Base-by-base conservation (phyloP, 2,888 invertebrate species). In the Leuctra nigra region DNA sequence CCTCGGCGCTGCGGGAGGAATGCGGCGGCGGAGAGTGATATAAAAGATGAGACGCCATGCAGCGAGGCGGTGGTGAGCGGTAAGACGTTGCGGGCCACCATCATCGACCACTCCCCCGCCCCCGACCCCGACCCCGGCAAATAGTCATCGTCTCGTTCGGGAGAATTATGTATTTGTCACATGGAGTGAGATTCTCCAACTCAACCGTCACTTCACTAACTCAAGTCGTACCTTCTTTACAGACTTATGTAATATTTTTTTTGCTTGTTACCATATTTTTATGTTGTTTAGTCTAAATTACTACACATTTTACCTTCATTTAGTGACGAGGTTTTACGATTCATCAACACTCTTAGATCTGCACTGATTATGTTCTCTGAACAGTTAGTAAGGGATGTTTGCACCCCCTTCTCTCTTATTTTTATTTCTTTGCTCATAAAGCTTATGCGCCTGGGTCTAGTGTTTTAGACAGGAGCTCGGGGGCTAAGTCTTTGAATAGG, bases 41-140 rank as follows among this genome's bases (percentile, higher is more conserved):
- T n/a, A 55, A 24, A 39, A 41, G 44, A 47, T 44, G 14, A 7
- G 14, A 18, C 23, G 35, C 25, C 23, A 23, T 11, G 29, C 29
- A 29, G 29, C 11, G 11, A 29, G 29, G 29, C 59, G 58, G 61
- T 58, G 60, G 61, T 58, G 62, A 57, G 63, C 56, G 62, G 64
- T 60, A 59, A 56, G 60, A 61, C 62, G 61, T 64, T 64, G 61
- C 63, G 64, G 61, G 62, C 59, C 59, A 50, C 60, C 48, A 54
- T 58, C 58, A 58, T 46, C 38, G 38, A 23, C 41, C 38, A 56
- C 44, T 29, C 52, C 55, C 55, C 2, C 23, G 2, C 23, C 39
- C 16, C 55, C 14, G 9, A 25, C 33, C 23, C 35, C 20, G 14
- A 29, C 50, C 56, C 54, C 54, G 16, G 11, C 41, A n/a, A 50